Evolutionary conservation across 2,797 vertebrate species (phyloP).

Genomic region (Sebastes nivosus): DNA sequence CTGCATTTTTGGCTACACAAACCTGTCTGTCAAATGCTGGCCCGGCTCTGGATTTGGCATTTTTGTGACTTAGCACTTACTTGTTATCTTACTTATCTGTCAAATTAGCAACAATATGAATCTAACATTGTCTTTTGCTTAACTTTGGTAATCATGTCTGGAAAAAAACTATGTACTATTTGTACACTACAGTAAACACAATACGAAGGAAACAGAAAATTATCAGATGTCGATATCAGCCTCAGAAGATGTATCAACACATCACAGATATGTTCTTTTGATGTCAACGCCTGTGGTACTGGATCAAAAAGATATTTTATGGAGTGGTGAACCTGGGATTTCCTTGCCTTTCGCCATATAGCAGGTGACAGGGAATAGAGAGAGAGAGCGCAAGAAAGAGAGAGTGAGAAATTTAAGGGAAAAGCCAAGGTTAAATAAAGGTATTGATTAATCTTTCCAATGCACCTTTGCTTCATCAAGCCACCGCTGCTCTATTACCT

Average conservation of each 20-base stretch:
- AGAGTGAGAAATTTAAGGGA: neutral
- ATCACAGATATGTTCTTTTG: neutral
- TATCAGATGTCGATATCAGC: neutral
- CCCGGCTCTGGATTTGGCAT: too few relatives aligned
- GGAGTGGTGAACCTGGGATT: neutral
- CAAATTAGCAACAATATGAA: neutral
- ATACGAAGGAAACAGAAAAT: neutral
- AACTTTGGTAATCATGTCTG: neutral
- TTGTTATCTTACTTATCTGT: neutral
- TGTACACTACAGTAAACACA: neutral
- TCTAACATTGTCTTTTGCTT: neutral
- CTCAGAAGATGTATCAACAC: neutral
- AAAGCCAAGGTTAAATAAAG: conserved; percentile 45
- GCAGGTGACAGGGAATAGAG: neutral
- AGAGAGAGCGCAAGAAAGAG: neutral
- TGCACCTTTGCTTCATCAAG: conserved; percentile 36
- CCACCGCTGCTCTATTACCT: conserved; percentile 17
- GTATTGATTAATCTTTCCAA: conserved; percentile 45
- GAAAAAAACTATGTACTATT: neutral
- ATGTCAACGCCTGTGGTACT: neutral
- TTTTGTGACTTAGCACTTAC: neutral
- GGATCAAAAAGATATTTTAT: conserved; percentile 10
- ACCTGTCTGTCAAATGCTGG: neutral
- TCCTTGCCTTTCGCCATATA: neutral
- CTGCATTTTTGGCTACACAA: neutral